Base-by-base conservation (phyloP, 1,140 invertebrate species). In the Drosophila hydei region DNA sequence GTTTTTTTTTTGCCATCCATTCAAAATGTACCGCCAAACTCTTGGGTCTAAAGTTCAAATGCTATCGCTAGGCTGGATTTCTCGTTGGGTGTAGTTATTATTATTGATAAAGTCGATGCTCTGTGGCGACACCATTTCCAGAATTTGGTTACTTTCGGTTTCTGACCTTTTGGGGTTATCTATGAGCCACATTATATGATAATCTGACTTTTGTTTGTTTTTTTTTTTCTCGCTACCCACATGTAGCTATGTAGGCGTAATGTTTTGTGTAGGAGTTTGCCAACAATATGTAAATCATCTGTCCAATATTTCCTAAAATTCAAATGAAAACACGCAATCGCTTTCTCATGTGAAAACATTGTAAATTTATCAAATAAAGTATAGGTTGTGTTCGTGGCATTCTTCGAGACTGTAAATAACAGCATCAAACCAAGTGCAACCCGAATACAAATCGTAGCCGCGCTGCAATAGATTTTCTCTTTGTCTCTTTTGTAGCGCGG, bases 81-180 rank as follows among this genome's bases (percentile, higher is more conserved):
- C 7, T 47, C 16, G 40, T 9, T 36, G 38, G 18, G 14, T 67
- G 19, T 21, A 58, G 42, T 67, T 61, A 36, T 52, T 61, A 14
- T 21, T 58, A 30, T 67, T 70, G 60, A 70, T 70, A 63, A 63
- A 50, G 51, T 63, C 47, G 23, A 5, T 33, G 61, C 27, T 55
- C 18, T 45, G 19, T 58, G 12, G 21, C 47, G 45, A 16, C 18
- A 67, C 27, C 30, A 60, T 68, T 47, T 27, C 54, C 9, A 19
- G 48, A 69, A 69, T 54, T 68, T 60, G 48, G 64, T 60, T 60
- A 60, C 47, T 51, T 54, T 68, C 38, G 38, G 55, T 51, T 68
- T 52, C 21, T 69, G 50, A 69, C 65, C 65, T 54, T n/a, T 16
- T 12, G 8, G 16, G 65, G 65, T 69, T 61, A 69, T 69, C 65